phyloP scores from a whole-genome alignment of 2,888 invertebrate species.

The Thalpophila matura region DNA sequence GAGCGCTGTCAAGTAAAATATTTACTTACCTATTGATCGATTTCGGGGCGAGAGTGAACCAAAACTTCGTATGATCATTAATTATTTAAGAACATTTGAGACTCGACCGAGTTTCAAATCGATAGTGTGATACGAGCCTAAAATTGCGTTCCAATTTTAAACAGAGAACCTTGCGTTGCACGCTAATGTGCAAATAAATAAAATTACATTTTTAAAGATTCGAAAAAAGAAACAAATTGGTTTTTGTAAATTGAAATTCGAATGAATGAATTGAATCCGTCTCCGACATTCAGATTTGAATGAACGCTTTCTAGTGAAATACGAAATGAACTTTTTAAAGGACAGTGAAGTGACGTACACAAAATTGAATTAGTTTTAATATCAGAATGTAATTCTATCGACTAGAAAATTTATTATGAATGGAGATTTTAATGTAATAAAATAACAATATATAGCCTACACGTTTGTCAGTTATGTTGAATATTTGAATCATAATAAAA shows the following conservation, averaged over 20 bases:
- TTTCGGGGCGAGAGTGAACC: slow-evolving; percentile 38
- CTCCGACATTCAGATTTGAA: slow-evolving; percentile 54
- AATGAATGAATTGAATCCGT: slow-evolving; percentile 41
- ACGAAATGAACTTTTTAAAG: slow-evolving; percentile 50
- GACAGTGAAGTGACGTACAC: slow-evolving; percentile 47
- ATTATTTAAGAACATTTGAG: slow-evolving; percentile 37
- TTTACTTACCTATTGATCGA: slow-evolving; percentile 54
- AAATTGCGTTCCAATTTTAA: slow-evolving; percentile 29
- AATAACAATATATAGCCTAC: neutral
- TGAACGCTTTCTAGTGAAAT: slow-evolving; percentile 53
- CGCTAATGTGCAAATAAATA: slow-evolving; percentile 20
- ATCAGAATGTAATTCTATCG: slow-evolving; percentile 40
- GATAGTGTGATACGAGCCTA: slow-evolving; percentile 28
- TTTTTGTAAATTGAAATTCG: slow-evolving; percentile 39
- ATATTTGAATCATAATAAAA: too few species aligned
- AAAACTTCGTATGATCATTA: slow-evolving; percentile 46
- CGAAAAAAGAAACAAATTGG: slow-evolving; percentile 26
- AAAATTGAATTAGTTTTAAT: slow-evolving; percentile 47
- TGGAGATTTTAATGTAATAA: slow-evolving; percentile 1
- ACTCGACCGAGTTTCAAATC: slow-evolving; percentile 19
- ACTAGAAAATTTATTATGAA: slow-evolving; percentile 2
- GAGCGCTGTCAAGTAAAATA: slow-evolving; percentile 48
- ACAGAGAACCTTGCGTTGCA: slow-evolving; percentile 17
- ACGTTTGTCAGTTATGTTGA: slow-evolving; percentile 10
- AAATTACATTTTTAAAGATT: slow-evolving; percentile 16